These are phyloP conservation scores for Falco concolor DNA, from an alignment of 2,797 vertebrate species.

Conservation along the genomic window DNA sequence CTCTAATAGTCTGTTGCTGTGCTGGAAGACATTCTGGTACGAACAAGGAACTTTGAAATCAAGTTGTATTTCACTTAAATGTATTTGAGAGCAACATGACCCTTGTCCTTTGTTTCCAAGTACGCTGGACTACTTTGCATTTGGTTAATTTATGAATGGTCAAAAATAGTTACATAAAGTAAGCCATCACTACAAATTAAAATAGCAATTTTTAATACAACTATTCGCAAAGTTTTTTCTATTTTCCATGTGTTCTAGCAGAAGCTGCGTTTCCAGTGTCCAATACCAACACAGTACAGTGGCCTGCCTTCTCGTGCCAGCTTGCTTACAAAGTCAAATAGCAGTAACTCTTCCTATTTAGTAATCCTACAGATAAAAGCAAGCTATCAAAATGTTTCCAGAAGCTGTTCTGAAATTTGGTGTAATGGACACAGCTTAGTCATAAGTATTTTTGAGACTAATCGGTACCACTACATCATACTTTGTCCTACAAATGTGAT, in stretches of 20 bases:
- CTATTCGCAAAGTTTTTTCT: neutral
- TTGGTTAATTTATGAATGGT: neutral
- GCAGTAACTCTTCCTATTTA: neutral
- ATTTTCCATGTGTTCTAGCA: neutral
- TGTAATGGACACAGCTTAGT: neutral
- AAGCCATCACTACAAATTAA: neutral
- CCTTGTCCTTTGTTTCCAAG: neutral
- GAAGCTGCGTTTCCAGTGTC: neutral
- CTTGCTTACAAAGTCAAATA: neutral
- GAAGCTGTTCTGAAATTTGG: neutral
- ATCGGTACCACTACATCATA: neutral
- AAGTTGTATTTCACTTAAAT: neutral
- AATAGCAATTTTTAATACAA: neutral
- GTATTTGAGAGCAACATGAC: neutral
- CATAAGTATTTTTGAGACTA: neutral
- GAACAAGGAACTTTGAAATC: neutral
- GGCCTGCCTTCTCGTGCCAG: neutral
- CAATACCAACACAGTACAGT: neutral
- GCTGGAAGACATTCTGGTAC: neutral
- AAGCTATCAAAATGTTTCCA: neutral
- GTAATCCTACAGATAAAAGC: neutral
- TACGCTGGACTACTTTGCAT: neutral
- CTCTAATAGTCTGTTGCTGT: neutral
- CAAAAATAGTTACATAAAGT: neutral
- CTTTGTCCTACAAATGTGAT: neutral